phyloP scores from a whole-genome alignment of 2,888 invertebrate genomes.

The Anagyrus pseudococci region DNA sequence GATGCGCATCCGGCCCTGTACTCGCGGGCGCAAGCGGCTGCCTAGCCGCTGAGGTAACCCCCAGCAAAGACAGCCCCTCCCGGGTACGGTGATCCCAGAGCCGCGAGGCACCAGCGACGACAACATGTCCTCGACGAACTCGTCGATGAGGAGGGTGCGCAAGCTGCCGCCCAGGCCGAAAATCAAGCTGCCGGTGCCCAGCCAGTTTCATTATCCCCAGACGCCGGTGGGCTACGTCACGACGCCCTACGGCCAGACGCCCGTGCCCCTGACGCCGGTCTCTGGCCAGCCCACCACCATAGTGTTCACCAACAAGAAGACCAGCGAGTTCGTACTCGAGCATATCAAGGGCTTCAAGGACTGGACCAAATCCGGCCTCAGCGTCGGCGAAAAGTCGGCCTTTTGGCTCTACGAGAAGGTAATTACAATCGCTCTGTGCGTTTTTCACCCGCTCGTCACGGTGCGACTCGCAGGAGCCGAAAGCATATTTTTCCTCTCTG shows the following conservation, averaged over 20 bases:
- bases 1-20: no score
- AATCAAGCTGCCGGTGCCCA: conserved; percentile 55
- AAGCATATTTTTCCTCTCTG: no score
- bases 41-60: no score
- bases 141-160: conserved; percentile 19
- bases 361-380: conserved; percentile 82
- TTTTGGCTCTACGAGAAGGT: conserved; percentile 82
- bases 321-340: conserved; percentile 80
- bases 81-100: background rate
- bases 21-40: no score
- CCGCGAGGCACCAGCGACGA: background rate
- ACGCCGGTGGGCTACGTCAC: conserved; percentile 50
- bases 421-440: no score
- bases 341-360: conserved; percentile 81
- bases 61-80: background rate
- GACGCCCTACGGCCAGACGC: conserved; percentile 54
- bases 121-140: conserved; percentile 1
- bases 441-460: no score
- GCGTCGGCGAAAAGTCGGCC: conserved; percentile 83
- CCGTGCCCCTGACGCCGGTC: conserved; percentile 59
- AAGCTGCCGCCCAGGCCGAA: conserved; percentile 52
- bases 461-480: no score
- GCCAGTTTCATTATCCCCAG: conserved; percentile 54
- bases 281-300: conserved; percentile 54
- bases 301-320: conserved; percentile 72